Conservation (phyloP, 2,797 vertebrate species). For the Brachyrhaphis roseni region DNA sequence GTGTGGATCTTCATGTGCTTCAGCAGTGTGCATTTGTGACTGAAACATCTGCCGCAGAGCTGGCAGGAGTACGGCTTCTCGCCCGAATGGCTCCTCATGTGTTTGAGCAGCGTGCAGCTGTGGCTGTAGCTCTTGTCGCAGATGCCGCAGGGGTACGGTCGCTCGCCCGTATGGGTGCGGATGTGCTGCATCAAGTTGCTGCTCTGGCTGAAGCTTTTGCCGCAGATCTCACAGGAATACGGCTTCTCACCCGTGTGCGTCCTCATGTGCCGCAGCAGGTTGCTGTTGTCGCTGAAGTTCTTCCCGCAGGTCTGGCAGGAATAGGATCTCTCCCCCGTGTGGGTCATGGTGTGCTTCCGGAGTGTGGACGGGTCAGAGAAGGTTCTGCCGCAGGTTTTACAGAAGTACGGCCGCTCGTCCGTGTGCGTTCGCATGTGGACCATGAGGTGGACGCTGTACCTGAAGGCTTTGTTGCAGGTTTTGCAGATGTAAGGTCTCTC, state of each 20-base stretch:
- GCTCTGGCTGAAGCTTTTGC: conserved; percentile 3
- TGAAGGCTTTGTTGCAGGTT: conserved; percentile 1
- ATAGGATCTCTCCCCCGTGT: background rate
- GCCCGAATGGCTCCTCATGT: conserved; percentile 9
- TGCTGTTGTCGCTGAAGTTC: background rate
- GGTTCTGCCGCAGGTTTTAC: background rate
- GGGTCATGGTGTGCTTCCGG: background rate
- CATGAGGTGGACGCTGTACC: background rate
- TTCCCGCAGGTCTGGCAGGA: background rate
- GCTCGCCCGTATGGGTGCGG: conserved; percentile 1
- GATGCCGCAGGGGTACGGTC: background rate
- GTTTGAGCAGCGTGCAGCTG: conserved; percentile 7
- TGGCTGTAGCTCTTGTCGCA: conserved; percentile 5
- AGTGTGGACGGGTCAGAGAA: background rate
- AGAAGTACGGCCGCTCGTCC: background rate
- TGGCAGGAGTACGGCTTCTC: conserved; percentile 1
- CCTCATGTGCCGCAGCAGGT: conserved; percentile 4
- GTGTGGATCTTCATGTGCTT: conserved; percentile 3
- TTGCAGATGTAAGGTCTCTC: background rate
- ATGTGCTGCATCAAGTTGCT: conserved; percentile 3
- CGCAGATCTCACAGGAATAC: background rate
- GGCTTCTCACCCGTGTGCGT: conserved; percentile 1
- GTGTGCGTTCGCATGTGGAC: background rate
- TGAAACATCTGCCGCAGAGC: background rate
- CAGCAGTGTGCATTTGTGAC: background rate